A percentile compares a stretch with the other conserved stretches of the same genome.
These are phyloP conservation scores for Heliconius nattereri DNA, from an alignment of 1,140 invertebrate genomes.

Conservation along the genomic window DNA sequence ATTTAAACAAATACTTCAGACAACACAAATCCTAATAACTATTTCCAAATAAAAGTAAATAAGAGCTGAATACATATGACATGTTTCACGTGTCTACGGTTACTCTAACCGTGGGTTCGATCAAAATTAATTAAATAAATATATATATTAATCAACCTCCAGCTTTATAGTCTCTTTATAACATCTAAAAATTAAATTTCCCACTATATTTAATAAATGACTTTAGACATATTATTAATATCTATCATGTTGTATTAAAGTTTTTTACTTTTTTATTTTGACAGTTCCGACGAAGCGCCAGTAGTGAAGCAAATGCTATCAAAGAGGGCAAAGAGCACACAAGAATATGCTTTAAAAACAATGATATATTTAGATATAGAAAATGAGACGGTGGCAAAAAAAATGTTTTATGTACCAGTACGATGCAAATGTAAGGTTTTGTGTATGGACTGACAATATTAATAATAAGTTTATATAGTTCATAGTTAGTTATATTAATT, in stretches of 20 bases:
- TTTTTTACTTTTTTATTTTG: not conserved
- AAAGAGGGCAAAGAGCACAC: not conserved
- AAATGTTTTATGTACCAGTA: constrained; percentile 6
- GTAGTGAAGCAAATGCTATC: not conserved
- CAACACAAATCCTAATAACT: too few species aligned
- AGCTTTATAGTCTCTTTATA: too few species aligned
- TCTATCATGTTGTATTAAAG: not conserved
- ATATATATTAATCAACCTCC: too few species aligned
- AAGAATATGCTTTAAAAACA: not conserved
- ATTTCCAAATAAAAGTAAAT: too few species aligned
- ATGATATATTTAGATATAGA: constrained; percentile 26
- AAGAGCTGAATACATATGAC: too few species aligned
- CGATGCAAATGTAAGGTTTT: constrained; percentile 12
- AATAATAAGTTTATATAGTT: not conserved
- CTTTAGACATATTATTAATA: too few species aligned
- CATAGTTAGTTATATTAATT: not conserved
- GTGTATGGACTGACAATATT: not conserved
- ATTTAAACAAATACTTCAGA: too few species aligned
- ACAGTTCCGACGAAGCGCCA: not conserved
- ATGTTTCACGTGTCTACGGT: too few species aligned
- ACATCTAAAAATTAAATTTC: too few species aligned
- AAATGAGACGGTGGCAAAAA: not conserved
- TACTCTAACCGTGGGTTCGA: too few species aligned
- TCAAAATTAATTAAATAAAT: too few species aligned
- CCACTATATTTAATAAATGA: too few species aligned